These are phyloP conservation scores for Oncopeltus fasciatus DNA, from an alignment of 1,140 invertebrate genomes.

Conservation along the genomic window DNA sequence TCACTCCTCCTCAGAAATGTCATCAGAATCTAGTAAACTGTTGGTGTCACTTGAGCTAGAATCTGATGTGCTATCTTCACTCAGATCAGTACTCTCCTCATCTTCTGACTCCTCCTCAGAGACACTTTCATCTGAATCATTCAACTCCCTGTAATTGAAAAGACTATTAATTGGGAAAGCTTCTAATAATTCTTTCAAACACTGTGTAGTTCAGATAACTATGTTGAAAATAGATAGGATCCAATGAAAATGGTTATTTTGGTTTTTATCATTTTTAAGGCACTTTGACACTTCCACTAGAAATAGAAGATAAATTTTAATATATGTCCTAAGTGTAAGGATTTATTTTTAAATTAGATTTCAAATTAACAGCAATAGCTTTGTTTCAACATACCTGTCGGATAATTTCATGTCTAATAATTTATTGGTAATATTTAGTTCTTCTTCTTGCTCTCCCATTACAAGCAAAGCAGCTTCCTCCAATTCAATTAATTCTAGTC, in stretches of 20 bases:
- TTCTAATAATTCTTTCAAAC: too few species aligned
- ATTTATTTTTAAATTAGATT: background rate
- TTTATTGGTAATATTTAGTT: background rate
- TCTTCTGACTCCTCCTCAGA: background rate
- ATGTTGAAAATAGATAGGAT: too few species aligned
- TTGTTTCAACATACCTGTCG: background rate
- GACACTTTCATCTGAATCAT: background rate
- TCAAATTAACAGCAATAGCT: background rate
- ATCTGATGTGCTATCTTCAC: too few species aligned
- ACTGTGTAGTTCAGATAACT: too few species aligned
- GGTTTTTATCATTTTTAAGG: too few species aligned
- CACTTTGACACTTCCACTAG: background rate
- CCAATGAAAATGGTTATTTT: too few species aligned
- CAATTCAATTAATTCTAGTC: conserved; percentile 35
- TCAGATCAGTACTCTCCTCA: background rate
- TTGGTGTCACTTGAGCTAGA: background rate
- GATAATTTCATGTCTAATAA: background rate
- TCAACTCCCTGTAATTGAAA: too few species aligned
- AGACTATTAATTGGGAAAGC: too few species aligned
- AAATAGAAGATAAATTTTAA: background rate
- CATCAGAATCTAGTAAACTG: background rate
- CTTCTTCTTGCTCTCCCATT: conserved; percentile 33
- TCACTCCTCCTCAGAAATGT: background rate
- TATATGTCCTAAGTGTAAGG: background rate
- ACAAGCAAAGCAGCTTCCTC: conserved; percentile 35